Conservation (phyloP, 2,888 invertebrate genomes). For the Chloroclysta siterata region DNA sequence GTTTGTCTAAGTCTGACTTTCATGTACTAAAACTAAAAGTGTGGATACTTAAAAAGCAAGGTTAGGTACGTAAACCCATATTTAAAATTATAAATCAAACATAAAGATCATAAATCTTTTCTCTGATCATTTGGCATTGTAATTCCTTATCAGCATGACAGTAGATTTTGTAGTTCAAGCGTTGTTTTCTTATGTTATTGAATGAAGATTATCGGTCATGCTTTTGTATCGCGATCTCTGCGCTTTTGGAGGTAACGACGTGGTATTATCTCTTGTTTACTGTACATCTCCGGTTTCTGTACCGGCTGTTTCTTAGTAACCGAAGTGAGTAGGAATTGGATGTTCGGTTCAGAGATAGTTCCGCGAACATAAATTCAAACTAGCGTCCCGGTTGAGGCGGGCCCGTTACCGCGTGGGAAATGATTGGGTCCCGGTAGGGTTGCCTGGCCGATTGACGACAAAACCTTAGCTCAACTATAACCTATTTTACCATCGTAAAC, state of each 20-base stretch:
- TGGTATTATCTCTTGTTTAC: constrained; percentile 55
- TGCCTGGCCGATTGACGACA: constrained; percentile 37
- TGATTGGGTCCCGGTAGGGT: constrained; percentile 71
- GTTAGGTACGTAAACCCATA: not conserved
- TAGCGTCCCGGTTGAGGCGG: constrained; percentile 73
- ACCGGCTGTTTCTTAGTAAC: constrained; percentile 54
- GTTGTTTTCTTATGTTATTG: constrained; percentile 79
- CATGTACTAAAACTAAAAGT: not conserved
- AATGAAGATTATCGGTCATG: constrained; percentile 80
- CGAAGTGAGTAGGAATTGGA: constrained; percentile 64
- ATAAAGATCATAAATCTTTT: constrained; percentile 39
- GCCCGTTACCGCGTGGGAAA: constrained; percentile 84
- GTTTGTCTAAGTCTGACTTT: not conserved
- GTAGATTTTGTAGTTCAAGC: constrained; percentile 72
- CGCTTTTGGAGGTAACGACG: constrained; percentile 58
- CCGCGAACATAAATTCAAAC: constrained; percentile 76
- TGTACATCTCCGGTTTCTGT: constrained; percentile 66
- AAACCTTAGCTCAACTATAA: constrained; percentile 3
- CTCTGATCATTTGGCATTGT: constrained; percentile 35
- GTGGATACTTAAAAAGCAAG: not conserved
- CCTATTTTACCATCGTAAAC: not conserved
- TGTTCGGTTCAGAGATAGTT: constrained; percentile 59
- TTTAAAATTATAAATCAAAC: constrained; percentile 14
- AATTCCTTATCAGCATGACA: constrained; percentile 63
- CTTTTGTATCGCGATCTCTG: constrained; percentile 80